Percentiles rank a stretch among this genome's conserved stretches.
Conservation (phyloP, 2,113 vertebrate species). For the Gnathonemus longibarbis region DNA sequence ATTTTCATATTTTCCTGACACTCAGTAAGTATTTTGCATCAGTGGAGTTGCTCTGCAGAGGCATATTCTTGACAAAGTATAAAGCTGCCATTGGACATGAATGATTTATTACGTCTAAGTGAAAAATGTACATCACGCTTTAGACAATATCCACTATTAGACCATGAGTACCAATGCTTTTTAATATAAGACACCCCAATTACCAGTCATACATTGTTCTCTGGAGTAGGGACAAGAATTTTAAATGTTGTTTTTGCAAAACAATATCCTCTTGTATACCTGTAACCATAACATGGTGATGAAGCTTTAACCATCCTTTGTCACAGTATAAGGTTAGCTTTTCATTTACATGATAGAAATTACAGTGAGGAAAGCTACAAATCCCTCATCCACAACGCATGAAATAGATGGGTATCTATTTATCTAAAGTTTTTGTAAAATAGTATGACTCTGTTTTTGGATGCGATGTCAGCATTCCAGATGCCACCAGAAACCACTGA, state of each 20-base stretch:
- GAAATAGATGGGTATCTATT: neutral
- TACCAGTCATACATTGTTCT: neutral
- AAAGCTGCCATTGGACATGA: neutral
- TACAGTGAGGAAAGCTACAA: neutral
- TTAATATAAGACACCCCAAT: neutral
- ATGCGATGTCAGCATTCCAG: neutral
- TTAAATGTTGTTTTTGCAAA: neutral
- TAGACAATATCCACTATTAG: neutral
- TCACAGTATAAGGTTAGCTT: neutral
- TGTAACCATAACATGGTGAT: neutral
- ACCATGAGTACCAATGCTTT: neutral
- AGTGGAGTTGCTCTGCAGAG: neutral
- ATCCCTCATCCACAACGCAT: neutral
- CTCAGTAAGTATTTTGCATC: neutral
- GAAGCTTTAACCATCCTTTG: neutral
- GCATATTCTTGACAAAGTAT: neutral
- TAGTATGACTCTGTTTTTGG: neutral
- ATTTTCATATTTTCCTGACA: conserved; percentile 10
- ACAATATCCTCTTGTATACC: neutral
- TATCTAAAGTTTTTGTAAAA: neutral
- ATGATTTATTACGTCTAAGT: neutral
- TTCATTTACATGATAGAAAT: neutral
- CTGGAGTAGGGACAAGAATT: neutral
- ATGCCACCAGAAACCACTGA: neutral
- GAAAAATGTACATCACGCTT: neutral